phyloP scores from a whole-genome alignment of 1,140 invertebrate species.

The Leptoteleia sp. region DNA sequence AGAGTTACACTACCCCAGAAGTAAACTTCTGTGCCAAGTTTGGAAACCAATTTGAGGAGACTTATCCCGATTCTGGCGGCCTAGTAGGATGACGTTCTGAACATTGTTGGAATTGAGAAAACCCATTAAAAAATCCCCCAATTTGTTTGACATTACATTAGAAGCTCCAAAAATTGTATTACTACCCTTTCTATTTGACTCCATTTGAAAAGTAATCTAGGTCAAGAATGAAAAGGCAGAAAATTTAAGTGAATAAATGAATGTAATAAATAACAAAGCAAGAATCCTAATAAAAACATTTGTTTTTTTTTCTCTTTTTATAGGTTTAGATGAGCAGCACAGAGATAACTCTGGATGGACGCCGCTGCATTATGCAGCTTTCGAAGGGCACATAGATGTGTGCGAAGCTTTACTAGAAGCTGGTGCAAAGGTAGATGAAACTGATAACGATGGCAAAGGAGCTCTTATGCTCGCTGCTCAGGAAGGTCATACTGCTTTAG shows the following conservation, averaged over 20 bases:
- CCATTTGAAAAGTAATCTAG: no score
- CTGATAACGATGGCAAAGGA: conserved; percentile 96
- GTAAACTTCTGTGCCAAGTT: conserved; percentile 34
- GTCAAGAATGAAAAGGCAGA: no score
- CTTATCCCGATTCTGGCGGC: conserved; percentile 9
- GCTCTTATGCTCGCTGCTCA: conserved; percentile 93
- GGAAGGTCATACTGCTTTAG: conserved; percentile 90
- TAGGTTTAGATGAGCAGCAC: conserved; percentile 93
- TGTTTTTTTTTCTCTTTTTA: no score
- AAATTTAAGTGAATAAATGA: no score
- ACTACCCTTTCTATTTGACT: no score
- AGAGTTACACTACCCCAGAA: conserved; percentile 35
- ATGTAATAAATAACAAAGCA: no score
- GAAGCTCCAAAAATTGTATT: no score
- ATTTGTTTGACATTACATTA: no score
- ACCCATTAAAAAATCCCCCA: no score
- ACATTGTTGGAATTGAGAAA: no score
- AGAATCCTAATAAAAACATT: no score
- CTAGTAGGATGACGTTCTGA: not conserved
- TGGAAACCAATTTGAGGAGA: conserved; percentile 31
- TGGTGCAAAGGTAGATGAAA: conserved; percentile 94
- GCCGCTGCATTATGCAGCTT: conserved; percentile 94
- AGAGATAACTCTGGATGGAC: conserved; percentile 96
- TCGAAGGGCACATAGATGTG: conserved; percentile 95
- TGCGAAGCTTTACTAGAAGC: conserved; percentile 93